Base-by-base conservation (phyloP, 2,888 invertebrate species). In the Creontiades dilutus region DNA sequence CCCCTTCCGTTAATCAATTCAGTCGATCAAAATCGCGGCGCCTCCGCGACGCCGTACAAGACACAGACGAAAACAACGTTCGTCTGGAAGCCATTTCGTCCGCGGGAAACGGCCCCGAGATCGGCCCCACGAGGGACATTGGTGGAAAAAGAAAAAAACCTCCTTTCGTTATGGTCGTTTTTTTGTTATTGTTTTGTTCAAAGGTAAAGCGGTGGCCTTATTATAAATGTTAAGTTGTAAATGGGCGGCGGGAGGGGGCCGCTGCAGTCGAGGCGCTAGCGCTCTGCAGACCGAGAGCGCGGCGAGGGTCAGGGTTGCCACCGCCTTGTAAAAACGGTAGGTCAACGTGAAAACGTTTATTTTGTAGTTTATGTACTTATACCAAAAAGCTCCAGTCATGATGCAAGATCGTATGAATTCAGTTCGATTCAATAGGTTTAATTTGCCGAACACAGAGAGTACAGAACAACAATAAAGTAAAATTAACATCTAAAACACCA, bases 1-100 rank as follows among this genome's bases (percentile, higher is more conserved):
- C 78, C 78, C 78, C 46, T 78, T 78, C 78, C 78, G 78, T 78
- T 78, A 78, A 78, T 78, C 78, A 78, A 78, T 78, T 78, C 78
- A 78, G 78, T 78, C 78, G 78, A 78, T 78, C 78, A 78, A 78
- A 78, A 68, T 68, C 68, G 68, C 68, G 68, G 68, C 68, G 68
- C 68, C 61, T 68, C 68, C 23, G 68, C 68, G 68, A 68, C 68
- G 68, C 68, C 68, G 61, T 68, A 23, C 23, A 68, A 68, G 23
- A 23, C 19, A 68, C 23, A 37, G 68, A 68, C 68, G 68, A 23
- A 57, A 68, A 23, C 27, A 19, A 13, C 0, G 68, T 68, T 23
- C 68, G 68, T 9, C 52, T 52, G n/a, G 19, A 16, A 19, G 16
- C 37, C 37, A 7, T 37, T 37, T 37, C 37, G 3, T n/a, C 2